Conservation (phyloP, 2,113 vertebrate species). For the Corythaeola cristata region DNA sequence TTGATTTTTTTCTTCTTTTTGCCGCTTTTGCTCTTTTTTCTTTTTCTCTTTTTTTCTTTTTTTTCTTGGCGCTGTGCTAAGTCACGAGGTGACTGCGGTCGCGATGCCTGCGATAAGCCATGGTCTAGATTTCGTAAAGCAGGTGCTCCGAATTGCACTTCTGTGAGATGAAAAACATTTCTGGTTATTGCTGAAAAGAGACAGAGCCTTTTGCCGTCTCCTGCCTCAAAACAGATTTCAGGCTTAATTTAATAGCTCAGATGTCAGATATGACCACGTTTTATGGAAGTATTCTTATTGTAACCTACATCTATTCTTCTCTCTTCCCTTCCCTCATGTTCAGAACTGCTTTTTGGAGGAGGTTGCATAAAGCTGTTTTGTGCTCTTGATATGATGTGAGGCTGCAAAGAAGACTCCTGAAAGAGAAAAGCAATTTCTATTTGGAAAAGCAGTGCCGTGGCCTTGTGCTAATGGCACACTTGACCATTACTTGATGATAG, state of each 20-base stretch:
- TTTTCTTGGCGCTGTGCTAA: no score
- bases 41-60: not conserved
- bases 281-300: slow-evolving; percentile 47
- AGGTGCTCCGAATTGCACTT: slow-evolving; percentile 39
- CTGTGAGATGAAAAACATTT: slow-evolving; percentile 33
- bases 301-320: slow-evolving; percentile 7
- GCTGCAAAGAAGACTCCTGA: slow-evolving; percentile 49
- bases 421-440: slow-evolving; percentile 49
- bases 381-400: slow-evolving; percentile 30
- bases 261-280: slow-evolving; percentile 30
- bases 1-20: no score
- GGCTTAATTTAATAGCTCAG: slow-evolving; percentile 62
- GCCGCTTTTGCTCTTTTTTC: no score
- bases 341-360: slow-evolving; percentile 52
- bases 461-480: slow-evolving; percentile 34
- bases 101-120: not conserved
- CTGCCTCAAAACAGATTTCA: slow-evolving; percentile 59
- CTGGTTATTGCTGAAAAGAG: slow-evolving; percentile 53
- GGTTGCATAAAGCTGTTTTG: slow-evolving; percentile 65
- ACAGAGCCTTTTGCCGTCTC: slow-evolving; percentile 39
- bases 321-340: not conserved
- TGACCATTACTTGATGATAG: slow-evolving; percentile 20
- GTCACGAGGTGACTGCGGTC: not conserved
- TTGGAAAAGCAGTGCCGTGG: not conserved
- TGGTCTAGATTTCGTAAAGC: slow-evolving; percentile 9